phyloP scores from a whole-genome alignment of 2,797 vertebrate species.

The Sternarchorhynchus goeldii region DNA sequence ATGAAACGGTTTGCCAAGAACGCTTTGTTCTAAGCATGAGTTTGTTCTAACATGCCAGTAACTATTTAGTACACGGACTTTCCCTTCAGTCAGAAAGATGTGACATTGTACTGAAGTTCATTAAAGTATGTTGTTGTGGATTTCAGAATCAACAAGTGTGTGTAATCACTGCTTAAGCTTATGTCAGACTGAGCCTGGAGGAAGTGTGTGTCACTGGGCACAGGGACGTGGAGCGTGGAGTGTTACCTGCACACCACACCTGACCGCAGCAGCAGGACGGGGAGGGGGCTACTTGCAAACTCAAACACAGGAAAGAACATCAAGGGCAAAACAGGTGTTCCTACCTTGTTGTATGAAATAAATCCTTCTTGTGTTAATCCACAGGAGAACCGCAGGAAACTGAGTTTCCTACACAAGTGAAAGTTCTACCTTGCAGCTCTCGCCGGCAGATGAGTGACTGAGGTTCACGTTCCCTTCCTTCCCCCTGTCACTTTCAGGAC shows the following conservation, averaged over 20 bases:
- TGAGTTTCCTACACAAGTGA: conserved; percentile 26
- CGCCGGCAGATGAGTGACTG: conserved; percentile 54
- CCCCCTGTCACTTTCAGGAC: conserved; percentile 28
- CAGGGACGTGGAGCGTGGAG: not conserved
- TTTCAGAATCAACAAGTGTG: not conserved
- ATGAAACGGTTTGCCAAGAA: not conserved
- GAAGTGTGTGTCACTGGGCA: not conserved
- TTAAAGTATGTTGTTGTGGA: not conserved
- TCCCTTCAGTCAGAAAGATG: not conserved
- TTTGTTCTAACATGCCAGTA: not conserved
- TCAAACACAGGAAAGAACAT: conserved; percentile 11
- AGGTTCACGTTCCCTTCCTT: conserved; percentile 16
- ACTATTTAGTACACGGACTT: not conserved
- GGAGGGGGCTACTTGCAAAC: conserved; percentile 7
- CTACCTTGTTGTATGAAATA: conserved; percentile 68
- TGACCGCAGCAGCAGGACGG: conserved; percentile 38
- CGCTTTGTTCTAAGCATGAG: not conserved
- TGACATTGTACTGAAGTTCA: not conserved
- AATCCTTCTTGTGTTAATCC: conserved; percentile 66
- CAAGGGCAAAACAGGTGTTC: conserved; percentile 2
- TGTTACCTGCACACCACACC: conserved; percentile 44
- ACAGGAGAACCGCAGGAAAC: conserved; percentile 37
- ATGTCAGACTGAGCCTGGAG: conserved; percentile 3
- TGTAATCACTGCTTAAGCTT: not conserved
- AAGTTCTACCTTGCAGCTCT: conserved; percentile 49